These are phyloP conservation scores for Enteromius paludinosus DNA, from an alignment of 2,797 vertebrate genomes.

Conservation along the genomic window DNA sequence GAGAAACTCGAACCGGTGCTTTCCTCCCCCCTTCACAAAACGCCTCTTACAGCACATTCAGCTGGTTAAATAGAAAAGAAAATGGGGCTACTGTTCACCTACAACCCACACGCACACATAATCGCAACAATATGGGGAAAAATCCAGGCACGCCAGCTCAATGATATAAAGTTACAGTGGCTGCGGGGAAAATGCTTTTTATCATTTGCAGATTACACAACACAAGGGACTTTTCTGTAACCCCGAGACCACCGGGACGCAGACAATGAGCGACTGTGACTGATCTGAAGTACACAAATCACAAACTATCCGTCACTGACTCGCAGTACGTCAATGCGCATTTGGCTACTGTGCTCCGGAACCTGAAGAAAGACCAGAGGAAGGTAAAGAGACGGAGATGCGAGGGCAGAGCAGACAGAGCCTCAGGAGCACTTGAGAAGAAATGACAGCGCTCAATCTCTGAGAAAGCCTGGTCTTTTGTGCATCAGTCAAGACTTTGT, in stretches of 20 bases:
- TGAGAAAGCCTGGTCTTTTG: conserved; percentile 26
- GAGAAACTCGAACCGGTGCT: conserved; percentile 61
- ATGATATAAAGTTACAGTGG: conserved; percentile 43
- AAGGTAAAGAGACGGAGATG: conserved; percentile 57
- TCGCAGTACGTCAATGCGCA: not conserved
- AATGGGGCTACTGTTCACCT: conserved; percentile 65
- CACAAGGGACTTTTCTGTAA: conserved; percentile 69
- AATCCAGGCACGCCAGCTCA: conserved; percentile 37
- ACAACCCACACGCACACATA: conserved; percentile 73
- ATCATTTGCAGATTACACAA: conserved; percentile 71
- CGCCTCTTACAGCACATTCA: conserved; percentile 63
- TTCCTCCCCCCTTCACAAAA: conserved; percentile 25
- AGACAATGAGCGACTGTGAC: conserved; percentile 60
- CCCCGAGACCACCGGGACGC: conserved; percentile 69
- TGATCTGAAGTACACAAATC: conserved; percentile 61
- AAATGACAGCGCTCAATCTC: conserved; percentile 54
- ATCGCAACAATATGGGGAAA: conserved; percentile 77
- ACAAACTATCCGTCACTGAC: conserved; percentile 35
- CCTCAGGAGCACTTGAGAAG: conserved; percentile 13
- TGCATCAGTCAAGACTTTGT: conserved; percentile 64
- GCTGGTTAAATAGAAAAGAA: conserved; percentile 66
- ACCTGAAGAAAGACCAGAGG: conserved; percentile 43
- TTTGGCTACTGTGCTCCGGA: not conserved
- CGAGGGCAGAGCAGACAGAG: not conserved
- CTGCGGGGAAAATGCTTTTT: conserved; percentile 56